Evolutionary conservation across 2,113 vertebrate genomes (phyloP).

Genomic region (Tapirus terrestris): DNA sequence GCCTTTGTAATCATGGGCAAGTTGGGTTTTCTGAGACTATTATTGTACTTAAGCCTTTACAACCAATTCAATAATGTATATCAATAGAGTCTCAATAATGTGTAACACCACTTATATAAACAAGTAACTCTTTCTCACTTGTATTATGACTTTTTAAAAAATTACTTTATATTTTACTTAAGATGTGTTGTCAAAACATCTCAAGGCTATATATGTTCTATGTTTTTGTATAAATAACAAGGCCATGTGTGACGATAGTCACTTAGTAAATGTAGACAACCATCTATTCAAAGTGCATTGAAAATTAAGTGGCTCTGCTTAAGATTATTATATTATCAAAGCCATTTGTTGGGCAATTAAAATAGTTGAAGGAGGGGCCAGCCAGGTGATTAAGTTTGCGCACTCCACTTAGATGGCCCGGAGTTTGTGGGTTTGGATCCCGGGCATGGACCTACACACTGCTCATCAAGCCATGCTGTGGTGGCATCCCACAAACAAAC

Average conservation of each 20-base stretch:
- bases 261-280: constrained; percentile 11
- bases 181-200: constrained; percentile 39
- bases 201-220: not conserved
- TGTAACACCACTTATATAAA: not conserved
- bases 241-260: not conserved
- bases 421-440: too few species aligned
- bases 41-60: not conserved
- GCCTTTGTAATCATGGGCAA: not conserved
- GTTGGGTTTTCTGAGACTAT: not conserved
- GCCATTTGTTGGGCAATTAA: not conserved
- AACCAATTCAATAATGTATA: not conserved
- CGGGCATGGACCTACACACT: too few species aligned
- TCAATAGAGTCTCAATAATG: constrained; percentile 1
- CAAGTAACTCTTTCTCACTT: not conserved
- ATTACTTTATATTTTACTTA: constrained; percentile 48
- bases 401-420: too few species aligned
- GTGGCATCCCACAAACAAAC: too few species aligned
- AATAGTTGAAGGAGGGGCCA: not conserved
- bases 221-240: not conserved
- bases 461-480: too few species aligned
- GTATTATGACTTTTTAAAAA: constrained; percentile 40
- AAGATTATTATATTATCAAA: constrained; percentile 15
- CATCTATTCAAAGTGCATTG: constrained; percentile 26
- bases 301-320: constrained; percentile 39
- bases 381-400: too few species aligned